phyloP scores from a whole-genome alignment of 2,113 vertebrate species.

The Orientallactaga bullata region DNA sequence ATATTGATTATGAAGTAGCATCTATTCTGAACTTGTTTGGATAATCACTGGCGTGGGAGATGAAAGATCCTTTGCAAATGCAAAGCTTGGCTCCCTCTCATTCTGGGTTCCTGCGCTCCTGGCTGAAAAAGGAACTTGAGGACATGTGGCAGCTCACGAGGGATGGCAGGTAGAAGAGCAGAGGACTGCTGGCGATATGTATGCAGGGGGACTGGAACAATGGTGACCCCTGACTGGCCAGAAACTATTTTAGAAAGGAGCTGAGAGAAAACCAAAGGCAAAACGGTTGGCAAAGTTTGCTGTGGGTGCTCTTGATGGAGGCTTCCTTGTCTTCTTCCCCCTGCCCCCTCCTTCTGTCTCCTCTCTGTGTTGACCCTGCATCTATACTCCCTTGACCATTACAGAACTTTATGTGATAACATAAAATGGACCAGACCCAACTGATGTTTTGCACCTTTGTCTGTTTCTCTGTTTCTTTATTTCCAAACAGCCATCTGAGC shows the following conservation, averaged over 20 bases:
- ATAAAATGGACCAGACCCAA: neutral
- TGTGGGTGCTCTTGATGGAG: neutral
- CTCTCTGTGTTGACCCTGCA: neutral
- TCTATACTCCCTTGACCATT: neutral
- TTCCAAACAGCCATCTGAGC: neutral
- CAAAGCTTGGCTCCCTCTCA: neutral
- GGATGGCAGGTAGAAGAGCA: neutral
- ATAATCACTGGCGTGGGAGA: neutral
- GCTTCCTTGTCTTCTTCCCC: neutral
- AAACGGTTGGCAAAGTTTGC: neutral
- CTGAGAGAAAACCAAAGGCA: neutral
- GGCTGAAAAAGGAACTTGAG: neutral
- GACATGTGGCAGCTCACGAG: neutral
- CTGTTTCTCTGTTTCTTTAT: constrained; percentile 9
- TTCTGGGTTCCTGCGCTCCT: neutral
- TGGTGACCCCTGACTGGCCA: no score
- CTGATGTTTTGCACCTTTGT: neutral
- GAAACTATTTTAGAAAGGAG: neutral
- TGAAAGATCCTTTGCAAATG: neutral
- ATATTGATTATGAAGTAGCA: no score
- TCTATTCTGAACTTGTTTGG: neutral
- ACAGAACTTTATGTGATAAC: neutral
- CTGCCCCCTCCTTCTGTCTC: neutral
- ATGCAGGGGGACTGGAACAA: neutral
- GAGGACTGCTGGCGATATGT: neutral